Evolutionary conservation across 2,113 vertebrate species (phyloP).

Genomic region (Prochilodus magdalenae): DNA sequence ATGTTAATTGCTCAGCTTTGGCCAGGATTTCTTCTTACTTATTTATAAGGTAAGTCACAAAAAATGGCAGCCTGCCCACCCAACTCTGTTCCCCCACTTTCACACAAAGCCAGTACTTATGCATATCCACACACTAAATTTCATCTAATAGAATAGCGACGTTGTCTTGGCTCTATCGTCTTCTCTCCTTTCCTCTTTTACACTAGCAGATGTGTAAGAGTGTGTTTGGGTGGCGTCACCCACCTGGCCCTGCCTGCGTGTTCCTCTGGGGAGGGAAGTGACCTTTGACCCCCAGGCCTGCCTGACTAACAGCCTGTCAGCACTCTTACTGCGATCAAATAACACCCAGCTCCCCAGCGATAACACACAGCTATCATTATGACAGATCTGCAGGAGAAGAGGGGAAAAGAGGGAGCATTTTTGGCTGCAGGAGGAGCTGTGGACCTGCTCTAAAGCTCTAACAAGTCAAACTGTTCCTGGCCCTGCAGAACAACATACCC

Average conservation of each 20-base stretch:
- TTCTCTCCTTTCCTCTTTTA: too few species aligned
- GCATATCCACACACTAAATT: not conserved
- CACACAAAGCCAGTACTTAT: too few species aligned
- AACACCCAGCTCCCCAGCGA: slow-evolving; percentile 32
- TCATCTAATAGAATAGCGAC: not conserved
- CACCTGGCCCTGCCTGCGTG: slow-evolving; percentile 2
- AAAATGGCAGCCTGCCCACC: too few species aligned
- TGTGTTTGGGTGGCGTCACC: slow-evolving; percentile 9
- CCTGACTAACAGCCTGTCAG: slow-evolving; percentile 51
- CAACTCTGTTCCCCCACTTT: too few species aligned
- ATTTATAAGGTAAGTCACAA: too few species aligned
- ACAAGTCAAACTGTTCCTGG: slow-evolving; percentile 11
- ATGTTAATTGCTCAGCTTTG: too few species aligned
- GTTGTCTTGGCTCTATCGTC: not conserved
- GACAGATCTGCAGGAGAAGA: slow-evolving; percentile 30
- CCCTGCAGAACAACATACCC: slow-evolving; percentile 39
- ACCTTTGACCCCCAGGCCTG: slow-evolving; percentile 20
- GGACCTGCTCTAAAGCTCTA: not conserved
- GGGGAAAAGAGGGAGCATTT: slow-evolving; percentile 1
- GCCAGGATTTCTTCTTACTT: too few species aligned
- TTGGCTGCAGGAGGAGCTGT: slow-evolving; percentile 10
- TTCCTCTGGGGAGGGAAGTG: slow-evolving; percentile 20
- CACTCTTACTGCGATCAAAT: slow-evolving; percentile 40
- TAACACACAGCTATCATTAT: slow-evolving; percentile 40
- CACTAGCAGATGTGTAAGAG: not conserved